Evolutionary conservation across 2,797 vertebrate species (phyloP).

Genomic region (Notolepis coatsorum): DNA sequence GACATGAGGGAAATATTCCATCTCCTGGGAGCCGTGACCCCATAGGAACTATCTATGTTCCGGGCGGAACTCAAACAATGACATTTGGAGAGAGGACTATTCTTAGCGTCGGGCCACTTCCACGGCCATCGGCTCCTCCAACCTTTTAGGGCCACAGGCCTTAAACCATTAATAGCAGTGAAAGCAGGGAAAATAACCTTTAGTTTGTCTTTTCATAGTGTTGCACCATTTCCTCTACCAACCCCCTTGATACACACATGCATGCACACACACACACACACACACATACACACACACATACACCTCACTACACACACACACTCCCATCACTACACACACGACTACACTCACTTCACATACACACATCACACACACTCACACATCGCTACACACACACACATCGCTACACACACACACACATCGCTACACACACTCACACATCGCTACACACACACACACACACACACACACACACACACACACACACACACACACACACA

Average conservation of each 20-base stretch:
- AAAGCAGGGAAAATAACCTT: constrained; percentile 86
- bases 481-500: not conserved
- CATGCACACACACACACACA: not conserved
- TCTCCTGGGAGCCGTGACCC: constrained; percentile 75
- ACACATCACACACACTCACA: not conserved
- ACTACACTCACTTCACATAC: not conserved
- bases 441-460: not conserved
- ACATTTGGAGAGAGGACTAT: constrained; percentile 79
- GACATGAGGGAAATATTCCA: constrained; percentile 74
- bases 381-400: not conserved
- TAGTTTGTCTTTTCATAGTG: constrained; percentile 78
- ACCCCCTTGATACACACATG: constrained; percentile 13
- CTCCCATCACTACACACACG: not conserved
- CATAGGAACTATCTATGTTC: constrained; percentile 76
- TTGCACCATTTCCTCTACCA: constrained; percentile 86
- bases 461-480: not conserved
- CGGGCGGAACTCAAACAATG: constrained; percentile 81
- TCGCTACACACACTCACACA: not conserved
- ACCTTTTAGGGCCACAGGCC: constrained; percentile 71
- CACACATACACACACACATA: not conserved
- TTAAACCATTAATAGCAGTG: constrained; percentile 86
- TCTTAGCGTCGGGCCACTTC: constrained; percentile 83
- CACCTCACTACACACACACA: not conserved
- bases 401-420: not conserved
- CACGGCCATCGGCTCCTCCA: constrained; percentile 71